Percentiles rank a stretch among this genome's conserved stretches.
Conservation (phyloP, 2,797 vertebrate species). For the Sparus aurata region DNA sequence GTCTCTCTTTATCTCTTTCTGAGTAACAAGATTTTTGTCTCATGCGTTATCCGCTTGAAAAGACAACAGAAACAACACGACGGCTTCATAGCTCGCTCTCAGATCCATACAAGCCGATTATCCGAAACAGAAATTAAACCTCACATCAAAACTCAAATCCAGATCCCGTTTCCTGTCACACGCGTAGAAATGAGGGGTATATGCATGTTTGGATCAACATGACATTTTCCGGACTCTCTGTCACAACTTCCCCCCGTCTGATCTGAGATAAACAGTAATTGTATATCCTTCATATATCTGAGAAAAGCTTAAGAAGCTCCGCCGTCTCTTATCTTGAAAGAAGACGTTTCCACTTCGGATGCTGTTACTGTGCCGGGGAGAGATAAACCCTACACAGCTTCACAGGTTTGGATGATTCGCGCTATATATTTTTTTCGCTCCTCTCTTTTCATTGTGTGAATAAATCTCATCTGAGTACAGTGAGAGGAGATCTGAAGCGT, state of each 20-base stretch:
- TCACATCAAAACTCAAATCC: conserved; percentile 3
- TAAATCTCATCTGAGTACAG: conserved; percentile 19
- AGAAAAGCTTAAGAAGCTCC: conserved; percentile 21
- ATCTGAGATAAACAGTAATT: conserved; percentile 35
- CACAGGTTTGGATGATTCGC: conserved; percentile 10
- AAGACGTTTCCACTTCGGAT: conserved; percentile 34
- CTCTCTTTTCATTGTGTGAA: conserved; percentile 5
- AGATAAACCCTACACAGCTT: conserved; percentile 51
- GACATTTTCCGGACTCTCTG: conserved; percentile 13
- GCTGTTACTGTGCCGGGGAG: not conserved
- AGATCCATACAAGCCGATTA: not conserved
- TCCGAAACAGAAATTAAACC: not conserved
- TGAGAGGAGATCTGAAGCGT: conserved; percentile 18
- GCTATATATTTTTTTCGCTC: conserved; percentile 14
- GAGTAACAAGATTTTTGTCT: not conserved
- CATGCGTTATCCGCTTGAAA: conserved; percentile 9
- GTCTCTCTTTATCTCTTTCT: conserved; percentile 1
- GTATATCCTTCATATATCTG: conserved; percentile 12
- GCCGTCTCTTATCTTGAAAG: conserved; percentile 39
- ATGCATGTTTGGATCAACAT: not conserved
- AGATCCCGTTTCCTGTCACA: not conserved
- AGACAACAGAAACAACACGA: not conserved
- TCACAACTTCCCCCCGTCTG: not conserved
- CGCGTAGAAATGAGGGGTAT: conserved; percentile 11
- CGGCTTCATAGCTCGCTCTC: not conserved